These are phyloP conservation scores for Anser brachyrhynchus DNA, from an alignment of 2,113 vertebrate genomes.

Conservation along the genomic window DNA sequence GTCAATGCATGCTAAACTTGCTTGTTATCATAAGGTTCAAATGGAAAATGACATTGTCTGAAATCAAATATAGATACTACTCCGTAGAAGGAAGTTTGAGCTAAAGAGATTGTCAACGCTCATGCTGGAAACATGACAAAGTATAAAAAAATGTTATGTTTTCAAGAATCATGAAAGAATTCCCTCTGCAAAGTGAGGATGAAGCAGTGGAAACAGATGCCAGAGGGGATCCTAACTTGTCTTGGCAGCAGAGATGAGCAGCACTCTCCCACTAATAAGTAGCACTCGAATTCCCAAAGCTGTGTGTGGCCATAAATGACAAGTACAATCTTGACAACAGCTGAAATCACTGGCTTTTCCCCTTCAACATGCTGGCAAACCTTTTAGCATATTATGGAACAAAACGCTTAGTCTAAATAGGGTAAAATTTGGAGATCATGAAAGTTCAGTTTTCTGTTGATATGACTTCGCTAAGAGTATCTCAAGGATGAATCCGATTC, in stretches of 20 bases:
- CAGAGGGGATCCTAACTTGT: not conserved
- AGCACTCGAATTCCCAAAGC: not conserved
- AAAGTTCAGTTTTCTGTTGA: not conserved
- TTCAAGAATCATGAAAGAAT: not conserved
- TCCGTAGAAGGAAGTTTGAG: not conserved
- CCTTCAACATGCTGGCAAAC: not conserved
- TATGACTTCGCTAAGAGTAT: not conserved
- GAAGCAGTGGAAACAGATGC: not conserved
- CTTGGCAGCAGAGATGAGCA: not conserved
- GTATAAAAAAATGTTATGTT: not conserved
- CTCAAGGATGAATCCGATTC: not conserved
- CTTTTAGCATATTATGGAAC: not conserved
- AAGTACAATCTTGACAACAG: not conserved
- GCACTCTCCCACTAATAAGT: not conserved
- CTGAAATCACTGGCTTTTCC: not conserved
- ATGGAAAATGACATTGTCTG: not conserved
- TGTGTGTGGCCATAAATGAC: not conserved
- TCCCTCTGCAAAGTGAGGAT: not conserved
- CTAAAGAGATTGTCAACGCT: not conserved
- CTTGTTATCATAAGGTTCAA: not conserved
- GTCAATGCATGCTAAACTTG: not conserved
- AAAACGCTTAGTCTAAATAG: not conserved
- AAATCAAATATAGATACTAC: rapidly evolving
- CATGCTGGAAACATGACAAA: not conserved
- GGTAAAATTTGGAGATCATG: not conserved